Evolutionary conservation across 2,113 vertebrate genomes (phyloP), one percentile per base, ranked within the genome.

Genomic region (Sclerurus mexicanus): DNA sequence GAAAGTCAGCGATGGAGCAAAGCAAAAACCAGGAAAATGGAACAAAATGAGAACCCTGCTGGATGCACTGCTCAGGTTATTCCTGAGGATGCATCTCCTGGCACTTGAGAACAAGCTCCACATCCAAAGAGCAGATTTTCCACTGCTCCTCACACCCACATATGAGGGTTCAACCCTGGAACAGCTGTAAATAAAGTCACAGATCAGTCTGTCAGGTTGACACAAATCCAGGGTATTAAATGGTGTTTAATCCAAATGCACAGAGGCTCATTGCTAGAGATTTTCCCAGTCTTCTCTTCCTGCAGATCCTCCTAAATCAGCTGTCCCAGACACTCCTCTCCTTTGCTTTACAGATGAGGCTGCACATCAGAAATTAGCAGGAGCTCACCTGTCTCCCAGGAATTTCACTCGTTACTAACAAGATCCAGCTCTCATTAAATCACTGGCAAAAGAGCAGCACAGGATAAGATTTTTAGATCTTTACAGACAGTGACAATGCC

Each of bases 191-290:
- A 92, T 90, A 88, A 89, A 85, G n/a, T 42, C 62, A 37, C 9
- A 13, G 46, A 73, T 88, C 72, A 66, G 63, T 23, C 63, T 69
- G n/a, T 9, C 78, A 64, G 63, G 40, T 25, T 88, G 75, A 93
- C 75, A 91, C 63, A 95, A 96, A 95, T 82, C 90, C 37, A 1
- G 42, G 33, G 71, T 50, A 89, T 87, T 96, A 95, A 95, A 64
- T 18, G 30, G 21, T 46, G 23, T 69, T 91, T 93, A 87, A 93
- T 75, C 94, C 85, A 82, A 78, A 78, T n/a, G 56, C 77, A 78
- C 49, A 33, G 69, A 24, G 33, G 46, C 30, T 82, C 24, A 40
- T 22, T 82, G 28, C 39, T 28, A 33, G 55, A 80, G 84, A 82
- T 88, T 85, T 84, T 21, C 35, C 49, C 39, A 59, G 33, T 75